A percentile compares a stretch with the other conserved stretches of the same genome.
Evolutionary conservation across 2,888 invertebrate species (phyloP).

Genomic region (Syritta pipiens): DNA sequence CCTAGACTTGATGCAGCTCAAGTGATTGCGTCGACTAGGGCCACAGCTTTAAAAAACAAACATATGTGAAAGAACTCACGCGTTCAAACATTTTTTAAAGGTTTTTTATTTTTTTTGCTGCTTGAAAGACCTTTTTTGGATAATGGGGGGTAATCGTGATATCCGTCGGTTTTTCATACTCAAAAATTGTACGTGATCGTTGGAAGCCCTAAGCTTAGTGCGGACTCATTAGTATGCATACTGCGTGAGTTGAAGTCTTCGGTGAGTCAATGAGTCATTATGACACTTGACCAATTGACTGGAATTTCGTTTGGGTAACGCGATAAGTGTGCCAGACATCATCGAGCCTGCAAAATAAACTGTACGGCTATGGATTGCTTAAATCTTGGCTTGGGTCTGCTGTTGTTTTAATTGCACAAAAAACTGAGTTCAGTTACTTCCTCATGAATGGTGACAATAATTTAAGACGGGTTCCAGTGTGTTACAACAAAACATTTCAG

Average conservation of each 20-base stretch:
- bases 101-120: background rate
- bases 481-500: no score
- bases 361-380: background rate
- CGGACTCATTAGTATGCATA: background rate
- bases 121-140: background rate
- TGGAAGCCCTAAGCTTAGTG: background rate
- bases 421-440: no score
- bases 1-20: no score
- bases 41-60: no score
- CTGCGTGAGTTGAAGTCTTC: background rate
- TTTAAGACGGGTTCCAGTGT: no score
- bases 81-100: conserved; percentile 31
- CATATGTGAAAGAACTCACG: conserved; percentile 6
- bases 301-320: background rate
- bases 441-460: no score
- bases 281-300: conserved; percentile 5
- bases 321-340: background rate
- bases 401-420: no score
- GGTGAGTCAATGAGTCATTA: conserved; percentile 39
- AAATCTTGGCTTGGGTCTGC: no score
- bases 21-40: no score
- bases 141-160: conserved; percentile 1
- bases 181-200: background rate
- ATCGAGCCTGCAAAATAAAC: background rate
- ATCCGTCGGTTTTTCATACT: conserved; percentile 30